Conservation (phyloP, 2,113 vertebrate genomes). For the Callorhinus ursinus region DNA sequence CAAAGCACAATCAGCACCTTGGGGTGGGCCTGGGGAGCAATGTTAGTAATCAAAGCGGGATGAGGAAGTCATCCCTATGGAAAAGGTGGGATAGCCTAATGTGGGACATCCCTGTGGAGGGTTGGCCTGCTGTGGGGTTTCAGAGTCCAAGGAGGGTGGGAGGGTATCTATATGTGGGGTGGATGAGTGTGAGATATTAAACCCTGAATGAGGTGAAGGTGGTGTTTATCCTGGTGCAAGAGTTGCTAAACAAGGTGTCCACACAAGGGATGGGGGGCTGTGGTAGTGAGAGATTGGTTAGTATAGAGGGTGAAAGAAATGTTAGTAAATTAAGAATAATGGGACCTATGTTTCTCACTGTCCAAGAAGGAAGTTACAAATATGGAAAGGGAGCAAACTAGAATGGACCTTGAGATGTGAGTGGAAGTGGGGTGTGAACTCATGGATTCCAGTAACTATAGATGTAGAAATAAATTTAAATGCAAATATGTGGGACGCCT, state of each 20-base stretch:
- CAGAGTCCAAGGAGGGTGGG: background rate
- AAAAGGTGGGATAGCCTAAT: rapidly evolving
- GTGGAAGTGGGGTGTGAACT: background rate
- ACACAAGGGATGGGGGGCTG: rapidly evolving
- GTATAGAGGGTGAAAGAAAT: background rate
- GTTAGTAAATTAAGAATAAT: background rate
- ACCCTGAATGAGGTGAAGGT: background rate
- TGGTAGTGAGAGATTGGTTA: background rate
- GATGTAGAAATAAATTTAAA: background rate
- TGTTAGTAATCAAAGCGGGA: background rate
- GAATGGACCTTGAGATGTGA: background rate
- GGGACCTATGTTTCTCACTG: background rate
- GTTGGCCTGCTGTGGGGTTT: background rate
- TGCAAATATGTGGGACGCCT: background rate
- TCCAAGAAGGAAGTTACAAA: background rate
- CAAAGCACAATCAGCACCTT: background rate
- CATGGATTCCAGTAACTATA: background rate
- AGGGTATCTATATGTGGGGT: background rate
- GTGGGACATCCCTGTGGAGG: background rate
- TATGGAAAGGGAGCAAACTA: background rate
- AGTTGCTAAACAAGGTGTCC: background rate
- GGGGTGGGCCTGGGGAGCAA: background rate
- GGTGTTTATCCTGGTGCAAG: background rate
- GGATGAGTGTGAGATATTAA: background rate
- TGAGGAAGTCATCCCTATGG: background rate